Evolutionary conservation across 2,888 invertebrate species (phyloP).

Genomic region (Clivina fossor): DNA sequence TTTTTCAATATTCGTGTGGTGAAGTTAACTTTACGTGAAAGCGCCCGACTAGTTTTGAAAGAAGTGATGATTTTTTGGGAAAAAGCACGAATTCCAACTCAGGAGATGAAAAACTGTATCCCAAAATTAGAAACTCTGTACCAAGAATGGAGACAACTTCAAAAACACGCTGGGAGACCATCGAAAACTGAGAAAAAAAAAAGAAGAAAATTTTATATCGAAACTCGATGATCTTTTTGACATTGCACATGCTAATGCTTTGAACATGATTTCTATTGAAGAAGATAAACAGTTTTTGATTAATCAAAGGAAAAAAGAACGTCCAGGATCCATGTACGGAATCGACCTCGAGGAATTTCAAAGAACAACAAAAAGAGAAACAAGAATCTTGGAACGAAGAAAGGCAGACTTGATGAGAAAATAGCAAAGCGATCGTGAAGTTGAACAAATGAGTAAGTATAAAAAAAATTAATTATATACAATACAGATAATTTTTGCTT

Average conservation of each 20-base stretch:
- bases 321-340: too few relatives aligned
- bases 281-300: too few relatives aligned
- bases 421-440: too few relatives aligned
- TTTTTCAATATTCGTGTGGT: background rate
- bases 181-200: background rate
- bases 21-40: background rate
- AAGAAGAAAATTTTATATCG: background rate
- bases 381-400: too few relatives aligned
- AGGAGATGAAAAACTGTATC: background rate
- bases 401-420: too few relatives aligned
- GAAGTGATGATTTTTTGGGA: constrained; percentile 2
- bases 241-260: background rate
- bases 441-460: too few relatives aligned
- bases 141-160: background rate
- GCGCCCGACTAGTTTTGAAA: background rate
- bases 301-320: too few relatives aligned
- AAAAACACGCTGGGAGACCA: background rate
- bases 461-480: too few relatives aligned
- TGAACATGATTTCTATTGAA: too few relatives aligned
- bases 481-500: too few relatives aligned
- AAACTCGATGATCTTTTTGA: background rate
- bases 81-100: background rate
- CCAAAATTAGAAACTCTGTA: background rate
- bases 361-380: too few relatives aligned
- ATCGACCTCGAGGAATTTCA: too few relatives aligned